These are phyloP conservation scores for Phalacrocorax carbo DNA, from an alignment of 2,113 vertebrate species.

Conservation along the genomic window DNA sequence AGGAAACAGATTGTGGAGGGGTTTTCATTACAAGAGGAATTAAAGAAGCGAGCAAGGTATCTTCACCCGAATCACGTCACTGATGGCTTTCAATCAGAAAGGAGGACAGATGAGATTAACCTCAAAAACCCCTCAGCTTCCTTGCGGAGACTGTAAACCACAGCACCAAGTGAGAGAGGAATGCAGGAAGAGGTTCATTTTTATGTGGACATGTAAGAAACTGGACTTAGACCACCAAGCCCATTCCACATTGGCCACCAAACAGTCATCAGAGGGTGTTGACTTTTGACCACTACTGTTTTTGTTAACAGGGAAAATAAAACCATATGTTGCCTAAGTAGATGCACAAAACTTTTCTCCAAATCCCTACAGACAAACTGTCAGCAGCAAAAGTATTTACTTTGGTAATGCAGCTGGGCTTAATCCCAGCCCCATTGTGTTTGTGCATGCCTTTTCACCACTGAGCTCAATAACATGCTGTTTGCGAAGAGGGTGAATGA, in stretches of 20 bases:
- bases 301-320: conserved; percentile 65
- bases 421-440: conserved; percentile 69
- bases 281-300: conserved; percentile 72
- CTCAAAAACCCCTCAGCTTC: neutral
- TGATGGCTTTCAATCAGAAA: conserved; percentile 15
- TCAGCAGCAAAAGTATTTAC: conserved; percentile 72
- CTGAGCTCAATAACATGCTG: conserved; percentile 61
- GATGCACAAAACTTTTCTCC: conserved; percentile 62
- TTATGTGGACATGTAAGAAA: conserved; percentile 31
- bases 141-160: neutral
- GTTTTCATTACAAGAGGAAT: conserved; percentile 44
- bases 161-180: conserved; percentile 37
- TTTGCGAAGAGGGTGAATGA: conserved; percentile 63
- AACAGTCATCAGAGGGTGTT: conserved; percentile 62
- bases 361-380: conserved; percentile 69
- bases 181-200: neutral
- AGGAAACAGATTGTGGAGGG: conserved; percentile 15
- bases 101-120: conserved; percentile 54
- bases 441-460: conserved; percentile 70
- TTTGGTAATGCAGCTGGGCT: conserved; percentile 70
- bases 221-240: conserved; percentile 31
- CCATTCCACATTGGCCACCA: conserved; percentile 28
- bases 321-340: conserved; percentile 67
- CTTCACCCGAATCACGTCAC: neutral
- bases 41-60: conserved; percentile 33